Percentiles rank a stretch among this genome's conserved stretches.
Evolutionary conservation across 1,140 invertebrate species (phyloP).

Genomic region (Pseudachorutes palmiensis): DNA sequence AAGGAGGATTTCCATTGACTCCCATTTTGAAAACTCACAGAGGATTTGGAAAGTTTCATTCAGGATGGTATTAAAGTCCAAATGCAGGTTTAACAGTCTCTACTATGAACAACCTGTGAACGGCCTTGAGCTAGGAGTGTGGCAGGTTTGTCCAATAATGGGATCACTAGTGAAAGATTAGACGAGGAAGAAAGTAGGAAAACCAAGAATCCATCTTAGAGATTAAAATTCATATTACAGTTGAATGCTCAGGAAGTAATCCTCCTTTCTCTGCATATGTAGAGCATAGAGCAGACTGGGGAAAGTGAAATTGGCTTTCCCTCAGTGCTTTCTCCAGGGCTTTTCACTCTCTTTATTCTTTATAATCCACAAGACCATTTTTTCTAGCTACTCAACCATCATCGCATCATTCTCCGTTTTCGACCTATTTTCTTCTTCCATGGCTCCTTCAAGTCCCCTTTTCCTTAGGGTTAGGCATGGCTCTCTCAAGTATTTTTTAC

Average conservation of each 20-base stretch:
- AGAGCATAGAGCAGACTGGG: neutral
- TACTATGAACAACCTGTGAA: no score
- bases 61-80: no score
- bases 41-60: no score
- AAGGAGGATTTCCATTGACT: neutral
- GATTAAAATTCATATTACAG: constrained; percentile 1
- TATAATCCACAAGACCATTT: neutral
- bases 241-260: neutral
- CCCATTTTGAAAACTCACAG: neutral
- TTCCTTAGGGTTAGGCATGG: neutral
- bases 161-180: neutral
- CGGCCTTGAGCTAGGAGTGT: no score
- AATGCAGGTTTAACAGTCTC: no score
- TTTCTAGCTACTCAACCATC: neutral
- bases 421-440: neutral
- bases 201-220: neutral
- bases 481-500: neutral
- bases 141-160: no score
- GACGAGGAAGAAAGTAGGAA: neutral
- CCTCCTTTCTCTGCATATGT: neutral
- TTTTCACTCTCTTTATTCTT: neutral
- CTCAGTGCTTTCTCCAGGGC: neutral
- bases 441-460: neutral
- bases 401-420: neutral
- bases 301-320: neutral